Base-by-base conservation (phyloP, 1,140 invertebrate species). In the Drosophila parvula region DNA sequence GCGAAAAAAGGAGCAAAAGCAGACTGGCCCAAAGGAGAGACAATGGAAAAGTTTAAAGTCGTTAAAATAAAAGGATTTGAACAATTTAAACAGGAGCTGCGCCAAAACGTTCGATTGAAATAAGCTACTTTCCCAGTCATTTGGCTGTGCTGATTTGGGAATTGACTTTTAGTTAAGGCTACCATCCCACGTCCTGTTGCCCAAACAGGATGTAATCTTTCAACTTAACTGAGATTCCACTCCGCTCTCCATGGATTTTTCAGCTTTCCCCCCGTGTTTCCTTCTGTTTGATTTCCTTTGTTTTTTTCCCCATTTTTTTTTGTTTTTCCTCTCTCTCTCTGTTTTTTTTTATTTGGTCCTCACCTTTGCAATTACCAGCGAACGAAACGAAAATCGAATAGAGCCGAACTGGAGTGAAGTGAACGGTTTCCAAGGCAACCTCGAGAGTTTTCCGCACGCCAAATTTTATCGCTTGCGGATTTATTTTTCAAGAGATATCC, bases 61-160 rank as follows among this genome's bases (percentile, higher is more conserved):
- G 55, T 81, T 75, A 73, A 89, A 89, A 84, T 81, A 84, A 89
- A 89, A 78, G 85, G 84, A 84, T 89, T 89, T 89, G 50, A 60
- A 81, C 78, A 84, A 81, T 89, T 89, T 89, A 84, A 89, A 73
- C 65, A 78, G 41, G 41, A 57, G 55, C 53, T 73, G 71, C 30
- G 64, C 74, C 34, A 69, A 86, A 64, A 74, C 69, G 68, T 71
- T 74, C 83, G 84, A 89, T 88, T 89, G 84, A 89, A 89, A 81
- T 84, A 89, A 89, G 84, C 80, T 78, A 83, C 84, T 89, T 89
- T 74, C 57, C 44, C 61, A 55, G 44, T 67, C 64, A 65, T 50
- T 51, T 57, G 32, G 30, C 62, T 65, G 38, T 84, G 69, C 74
- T 79, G 84, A 84, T 84, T 81, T 81, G 84, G 84, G 80, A 89